phyloP scores from a whole-genome alignment of 2,888 invertebrate species.

The Lochmaea crataegi region DNA sequence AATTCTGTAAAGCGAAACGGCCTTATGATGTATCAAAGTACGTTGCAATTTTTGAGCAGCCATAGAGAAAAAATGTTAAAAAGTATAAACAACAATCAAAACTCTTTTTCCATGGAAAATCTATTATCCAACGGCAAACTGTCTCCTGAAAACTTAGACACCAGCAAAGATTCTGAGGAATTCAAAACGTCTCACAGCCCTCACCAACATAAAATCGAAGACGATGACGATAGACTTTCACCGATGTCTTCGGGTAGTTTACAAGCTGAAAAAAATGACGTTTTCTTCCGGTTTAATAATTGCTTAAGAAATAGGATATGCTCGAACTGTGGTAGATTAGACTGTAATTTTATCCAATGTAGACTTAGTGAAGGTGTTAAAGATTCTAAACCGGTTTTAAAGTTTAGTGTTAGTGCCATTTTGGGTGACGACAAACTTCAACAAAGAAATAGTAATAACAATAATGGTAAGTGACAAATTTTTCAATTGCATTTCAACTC shows the following conservation, averaged over 20 bases:
- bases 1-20: constrained; percentile 6
- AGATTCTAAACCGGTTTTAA: constrained; percentile 79
- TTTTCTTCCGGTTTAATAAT: constrained; percentile 60
- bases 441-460: constrained; percentile 46
- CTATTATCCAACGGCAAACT: constrained; percentile 61
- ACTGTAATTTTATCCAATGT: constrained; percentile 67
- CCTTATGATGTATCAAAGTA: constrained; percentile 60
- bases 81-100: constrained; percentile 60
- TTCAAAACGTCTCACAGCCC: constrained; percentile 48
- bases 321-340: constrained; percentile 69
- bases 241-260: constrained; percentile 48
- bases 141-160: constrained; percentile 56
- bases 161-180: constrained; percentile 46
- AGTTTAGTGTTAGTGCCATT: constrained; percentile 94
- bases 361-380: constrained; percentile 59
- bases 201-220: constrained; percentile 51
- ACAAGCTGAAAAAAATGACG: constrained; percentile 54
- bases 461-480: constrained; percentile 39
- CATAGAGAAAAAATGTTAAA: constrained; percentile 63
- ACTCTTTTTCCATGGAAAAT: constrained; percentile 64
- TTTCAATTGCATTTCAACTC: too few species aligned
- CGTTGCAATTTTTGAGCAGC: constrained; percentile 57
- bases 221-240: constrained; percentile 56
- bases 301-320: constrained; percentile 65
- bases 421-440: constrained; percentile 72